Percentiles rank a stretch among this genome's conserved stretches.
These are phyloP conservation scores for Odontothrips loti DNA, from an alignment of 2,888 invertebrate genomes.

Conservation along the genomic window DNA sequence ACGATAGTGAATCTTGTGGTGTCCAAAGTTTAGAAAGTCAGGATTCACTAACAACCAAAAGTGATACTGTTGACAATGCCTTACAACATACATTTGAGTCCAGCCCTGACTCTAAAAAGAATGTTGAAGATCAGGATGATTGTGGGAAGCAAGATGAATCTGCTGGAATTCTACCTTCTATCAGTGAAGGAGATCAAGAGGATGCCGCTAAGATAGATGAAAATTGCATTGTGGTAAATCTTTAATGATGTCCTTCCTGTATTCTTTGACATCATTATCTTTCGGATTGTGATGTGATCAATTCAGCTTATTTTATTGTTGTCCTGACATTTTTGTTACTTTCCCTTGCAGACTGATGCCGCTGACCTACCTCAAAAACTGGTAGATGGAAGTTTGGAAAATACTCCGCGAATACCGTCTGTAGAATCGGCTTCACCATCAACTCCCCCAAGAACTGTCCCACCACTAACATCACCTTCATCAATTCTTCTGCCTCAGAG, in stretches of 20 bases:
- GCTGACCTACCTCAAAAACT: no score
- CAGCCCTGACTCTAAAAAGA: background rate
- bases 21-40: no score
- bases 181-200: no score
- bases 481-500: background rate
- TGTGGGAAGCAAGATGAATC: no score
- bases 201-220: no score
- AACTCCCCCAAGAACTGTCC: background rate
- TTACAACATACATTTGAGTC: background rate
- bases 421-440: background rate
- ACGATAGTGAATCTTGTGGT: background rate
- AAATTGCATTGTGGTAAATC: no score
- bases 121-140: background rate
- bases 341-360: background rate
- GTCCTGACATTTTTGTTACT: background rate
- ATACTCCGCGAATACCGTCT: background rate
- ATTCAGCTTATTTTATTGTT: background rate
- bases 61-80: background rate
- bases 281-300: no score
- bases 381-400: no score
- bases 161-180: no score
- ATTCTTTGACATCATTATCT: no score
- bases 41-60: background rate
- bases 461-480: background rate
- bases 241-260: no score